Evolutionary conservation across 2,888 invertebrate species (phyloP), one percentile per base, ranked within the genome.

Genomic region (Heliconius aoede): DNA sequence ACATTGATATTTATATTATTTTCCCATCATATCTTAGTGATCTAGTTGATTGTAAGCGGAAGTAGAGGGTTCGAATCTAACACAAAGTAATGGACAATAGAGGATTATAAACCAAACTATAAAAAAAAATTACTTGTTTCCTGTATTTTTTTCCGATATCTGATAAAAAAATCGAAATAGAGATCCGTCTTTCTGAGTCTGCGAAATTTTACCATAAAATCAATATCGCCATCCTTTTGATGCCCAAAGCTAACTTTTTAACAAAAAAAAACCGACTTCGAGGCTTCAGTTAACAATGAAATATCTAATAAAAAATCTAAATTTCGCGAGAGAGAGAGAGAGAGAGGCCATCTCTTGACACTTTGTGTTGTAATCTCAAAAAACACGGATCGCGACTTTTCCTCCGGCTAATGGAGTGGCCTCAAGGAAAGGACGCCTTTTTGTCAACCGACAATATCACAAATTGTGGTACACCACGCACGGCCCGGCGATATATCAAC

Each of bases 311-410:
- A 65, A 15, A 24, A 36, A 32, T 32, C 24, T 65, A 36, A 32
- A 36, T 65, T 36, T 65, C 11, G 36, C n/a, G 36, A 4, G 7
- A 73, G 32, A 83, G 84, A 86, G 82, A 84, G 85, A 79, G 81
- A 89, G n/a, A n/a, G n/a, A n/a, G n/a, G n/a, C n/a, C n/a, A 88
- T 88, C 88, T 87, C 86, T 90, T 90, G 88, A 86, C 86, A 86
- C 89, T 90, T 89, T 88, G 83, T 83, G 81, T 85, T 86, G 87
- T 91, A 88, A 91, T 90, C 87, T 86, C 74, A 65, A 72, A 30
- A 77, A 77, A 90, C 87, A 89, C 85, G 84, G 86, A 84, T 87
- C 86, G 85, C 84, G 86, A 84, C 85, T 85, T 80, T 81, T 84
- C 85, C 82, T 80, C 79, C 79, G 82, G 82, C 84, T 85, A 88